Percentiles rank a stretch among this genome's conserved stretches.
Evolutionary conservation across 2,888 invertebrate species (phyloP).

Genomic region (Vesta saturnalis): DNA sequence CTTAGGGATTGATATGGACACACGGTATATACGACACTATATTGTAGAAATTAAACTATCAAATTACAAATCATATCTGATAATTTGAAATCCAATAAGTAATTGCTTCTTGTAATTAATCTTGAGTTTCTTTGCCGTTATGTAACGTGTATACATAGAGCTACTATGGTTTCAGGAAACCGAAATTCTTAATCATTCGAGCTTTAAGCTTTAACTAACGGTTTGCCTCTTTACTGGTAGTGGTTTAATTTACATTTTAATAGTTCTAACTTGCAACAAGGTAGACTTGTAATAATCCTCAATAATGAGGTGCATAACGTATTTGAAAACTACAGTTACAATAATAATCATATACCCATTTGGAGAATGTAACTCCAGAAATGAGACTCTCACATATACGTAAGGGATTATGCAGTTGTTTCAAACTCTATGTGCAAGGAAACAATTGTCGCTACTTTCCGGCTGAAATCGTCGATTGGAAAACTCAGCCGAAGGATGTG

Average conservation of each 20-base stretch:
- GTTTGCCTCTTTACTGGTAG: neutral
- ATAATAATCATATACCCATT: constrained; percentile 25
- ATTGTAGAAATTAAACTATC: no score
- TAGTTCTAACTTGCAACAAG: constrained; percentile 33
- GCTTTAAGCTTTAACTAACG: constrained; percentile 20
- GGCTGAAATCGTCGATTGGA: constrained; percentile 28
- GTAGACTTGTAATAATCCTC: constrained; percentile 31
- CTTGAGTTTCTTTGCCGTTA: neutral
- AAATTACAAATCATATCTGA: no score
- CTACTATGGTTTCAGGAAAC: constrained; percentile 8
- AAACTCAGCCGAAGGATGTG: constrained; percentile 16
- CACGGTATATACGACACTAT: no score
- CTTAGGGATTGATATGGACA: no score
- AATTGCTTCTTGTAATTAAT: constrained; percentile 1
- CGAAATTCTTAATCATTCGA: constrained; percentile 15
- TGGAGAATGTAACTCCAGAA: no score
- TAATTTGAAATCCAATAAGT: neutral
- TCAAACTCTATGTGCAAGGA: constrained; percentile 21
- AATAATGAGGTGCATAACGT: constrained; percentile 35
- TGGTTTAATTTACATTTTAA: constrained; percentile 33
- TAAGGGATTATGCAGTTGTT: neutral
- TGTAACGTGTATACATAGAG: neutral
- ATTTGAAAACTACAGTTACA: constrained; percentile 29
- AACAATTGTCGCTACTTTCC: constrained; percentile 41
- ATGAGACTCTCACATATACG: neutral